Evolutionary conservation across 2,888 invertebrate species (phyloP).

Genomic region (Drosophila hamatofila): DNA sequence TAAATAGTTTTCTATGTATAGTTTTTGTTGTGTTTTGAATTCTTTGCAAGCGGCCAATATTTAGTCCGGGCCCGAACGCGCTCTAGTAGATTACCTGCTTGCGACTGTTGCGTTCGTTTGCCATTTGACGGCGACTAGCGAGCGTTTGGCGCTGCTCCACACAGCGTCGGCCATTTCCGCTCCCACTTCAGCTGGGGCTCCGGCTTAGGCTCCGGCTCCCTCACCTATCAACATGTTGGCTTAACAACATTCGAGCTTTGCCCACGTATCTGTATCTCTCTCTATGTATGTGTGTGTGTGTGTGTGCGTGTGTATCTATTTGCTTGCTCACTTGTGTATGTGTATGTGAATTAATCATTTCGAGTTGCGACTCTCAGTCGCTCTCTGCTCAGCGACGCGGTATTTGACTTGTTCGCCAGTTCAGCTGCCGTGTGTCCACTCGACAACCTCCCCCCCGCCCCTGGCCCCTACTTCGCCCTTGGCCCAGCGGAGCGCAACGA

Average conservation of each 20-base stretch:
- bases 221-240: conserved; percentile 23
- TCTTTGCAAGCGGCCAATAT: conserved; percentile 37
- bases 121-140: conserved; percentile 49
- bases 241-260: conserved; percentile 11
- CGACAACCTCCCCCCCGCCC: not conserved
- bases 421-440: conserved; percentile 26
- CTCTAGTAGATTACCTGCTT: conserved; percentile 79
- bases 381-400: conserved; percentile 44
- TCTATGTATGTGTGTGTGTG: not conserved
- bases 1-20: conserved; percentile 11
- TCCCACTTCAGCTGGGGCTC: conserved; percentile 21
- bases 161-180: conserved; percentile 34
- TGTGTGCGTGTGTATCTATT: conserved; percentile 4
- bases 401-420: conserved; percentile 42
- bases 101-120: conserved; percentile 73
- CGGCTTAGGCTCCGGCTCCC: conserved; percentile 7
- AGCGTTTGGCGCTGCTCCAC: conserved; percentile 39
- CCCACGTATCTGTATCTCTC: conserved; percentile 14
- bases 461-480: not conserved
- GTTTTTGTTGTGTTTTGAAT: conserved; percentile 29
- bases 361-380: conserved; percentile 14
- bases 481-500: conserved; percentile 55
- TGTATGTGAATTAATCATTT: conserved; percentile 41
- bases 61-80: conserved; percentile 78
- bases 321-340: conserved; percentile 12